Conservation (phyloP, 2,888 invertebrate species). For the Anoncus sp. region DNA sequence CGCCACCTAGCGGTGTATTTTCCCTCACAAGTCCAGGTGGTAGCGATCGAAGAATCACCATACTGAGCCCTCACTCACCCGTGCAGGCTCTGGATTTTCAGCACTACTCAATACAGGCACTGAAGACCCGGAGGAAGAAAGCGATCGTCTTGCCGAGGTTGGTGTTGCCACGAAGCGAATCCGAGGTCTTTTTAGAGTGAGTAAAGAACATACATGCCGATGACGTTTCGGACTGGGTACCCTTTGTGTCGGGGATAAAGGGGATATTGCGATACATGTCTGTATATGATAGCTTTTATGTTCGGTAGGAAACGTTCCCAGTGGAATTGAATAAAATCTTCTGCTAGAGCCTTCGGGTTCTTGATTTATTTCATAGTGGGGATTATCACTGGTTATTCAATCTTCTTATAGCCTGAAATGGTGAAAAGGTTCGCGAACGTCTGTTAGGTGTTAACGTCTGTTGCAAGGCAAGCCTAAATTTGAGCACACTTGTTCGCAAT, state of each 20-base stretch:
- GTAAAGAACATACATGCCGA: constrained; percentile 77
- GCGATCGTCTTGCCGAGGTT: constrained; percentile 91
- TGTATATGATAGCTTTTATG: neutral
- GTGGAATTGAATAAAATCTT: too few species aligned
- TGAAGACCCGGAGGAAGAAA: constrained; percentile 88
- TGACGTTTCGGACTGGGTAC: constrained; percentile 48
- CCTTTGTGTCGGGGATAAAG: constrained; percentile 31
- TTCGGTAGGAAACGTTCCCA: neutral
- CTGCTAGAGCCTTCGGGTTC: too few species aligned
- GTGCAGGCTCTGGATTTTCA: constrained; percentile 88
- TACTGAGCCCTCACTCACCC: constrained; percentile 92
- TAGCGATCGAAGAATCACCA: constrained; percentile 88
- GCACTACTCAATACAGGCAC: constrained; percentile 84
- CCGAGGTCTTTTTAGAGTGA: constrained; percentile 88
- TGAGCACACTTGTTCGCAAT: too few species aligned
- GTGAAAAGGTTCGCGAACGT: too few species aligned
- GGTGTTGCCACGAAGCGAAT: constrained; percentile 90
- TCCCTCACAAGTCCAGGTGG: constrained; percentile 84
- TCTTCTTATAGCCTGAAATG: too few species aligned
- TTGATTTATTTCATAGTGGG: too few species aligned
- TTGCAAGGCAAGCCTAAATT: too few species aligned
- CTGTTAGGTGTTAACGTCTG: too few species aligned
- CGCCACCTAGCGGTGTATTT: constrained; percentile 87
- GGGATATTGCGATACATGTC: neutral
- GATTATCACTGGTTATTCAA: too few species aligned